A percentile compares a stretch with the other conserved stretches of the same genome.
These are phyloP conservation scores for Ceratitis capitata DNA, from an alignment of 1,140 invertebrate genomes.

Conservation along the genomic window DNA sequence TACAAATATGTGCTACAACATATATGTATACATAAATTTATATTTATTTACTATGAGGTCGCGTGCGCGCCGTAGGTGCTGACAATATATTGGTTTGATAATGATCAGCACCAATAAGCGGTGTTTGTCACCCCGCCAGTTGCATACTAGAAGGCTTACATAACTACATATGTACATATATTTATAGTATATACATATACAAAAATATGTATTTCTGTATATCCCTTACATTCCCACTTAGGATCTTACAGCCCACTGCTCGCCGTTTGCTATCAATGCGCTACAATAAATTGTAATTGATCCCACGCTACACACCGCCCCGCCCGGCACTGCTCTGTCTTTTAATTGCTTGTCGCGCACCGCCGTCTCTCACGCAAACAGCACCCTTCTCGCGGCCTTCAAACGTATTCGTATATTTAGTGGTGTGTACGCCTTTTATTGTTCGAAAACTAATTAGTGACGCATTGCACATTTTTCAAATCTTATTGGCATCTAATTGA, in stretches of 20 bases:
- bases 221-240: neutral
- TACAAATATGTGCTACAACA: neutral
- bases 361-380: too few relatives aligned
- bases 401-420: too few relatives aligned
- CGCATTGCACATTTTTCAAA: neutral
- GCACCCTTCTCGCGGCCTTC: too few relatives aligned
- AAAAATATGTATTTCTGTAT: neutral
- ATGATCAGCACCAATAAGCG: neutral
- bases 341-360: neutral
- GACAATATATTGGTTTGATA: constrained; percentile 36
- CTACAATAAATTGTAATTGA: constrained; percentile 23
- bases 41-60: neutral
- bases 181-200: neutral
- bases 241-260: too few relatives aligned
- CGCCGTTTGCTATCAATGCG: neutral
- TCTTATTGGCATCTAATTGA: constrained; percentile 6
- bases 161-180: too few relatives aligned
- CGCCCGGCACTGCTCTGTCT: neutral
- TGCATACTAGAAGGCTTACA: neutral
- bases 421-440: neutral
- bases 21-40: neutral
- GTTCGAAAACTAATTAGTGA: neutral
- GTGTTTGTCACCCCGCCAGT: neutral
- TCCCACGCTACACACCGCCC: neutral
- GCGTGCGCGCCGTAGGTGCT: constrained; percentile 12